phyloP scores from a whole-genome alignment of 2,113 vertebrate species.

The Felis catus region F.catus_Fca126_mat1.0 CM031416.1:77243001-77243500 shows the following conservation, averaged over 20 bases:
- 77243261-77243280: background rate
- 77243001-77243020: slow-evolving; percentile 41
- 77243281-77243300: background rate
- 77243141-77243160: background rate
- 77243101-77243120: slow-evolving; percentile 27
- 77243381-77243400: too few relatives aligned
- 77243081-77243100: slow-evolving; percentile 35
- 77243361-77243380: too few relatives aligned
- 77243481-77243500: too few relatives aligned
- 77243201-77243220: background rate
- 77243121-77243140: background rate
- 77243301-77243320: background rate
- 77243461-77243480: too few relatives aligned
- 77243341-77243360: background rate
- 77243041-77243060: slow-evolving; percentile 40
- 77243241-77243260: background rate
- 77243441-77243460: too few relatives aligned
- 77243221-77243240: background rate
- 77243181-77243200: background rate
- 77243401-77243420: too few relatives aligned
- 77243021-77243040: slow-evolving; percentile 7
- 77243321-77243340: background rate
- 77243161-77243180: background rate
- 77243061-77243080: background rate
- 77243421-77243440: too few relatives aligned